These are phyloP conservation scores for Actinostola sp. DNA, from an alignment of 92 coral and sea anemone species.

Conservation along the genomic window DNA sequence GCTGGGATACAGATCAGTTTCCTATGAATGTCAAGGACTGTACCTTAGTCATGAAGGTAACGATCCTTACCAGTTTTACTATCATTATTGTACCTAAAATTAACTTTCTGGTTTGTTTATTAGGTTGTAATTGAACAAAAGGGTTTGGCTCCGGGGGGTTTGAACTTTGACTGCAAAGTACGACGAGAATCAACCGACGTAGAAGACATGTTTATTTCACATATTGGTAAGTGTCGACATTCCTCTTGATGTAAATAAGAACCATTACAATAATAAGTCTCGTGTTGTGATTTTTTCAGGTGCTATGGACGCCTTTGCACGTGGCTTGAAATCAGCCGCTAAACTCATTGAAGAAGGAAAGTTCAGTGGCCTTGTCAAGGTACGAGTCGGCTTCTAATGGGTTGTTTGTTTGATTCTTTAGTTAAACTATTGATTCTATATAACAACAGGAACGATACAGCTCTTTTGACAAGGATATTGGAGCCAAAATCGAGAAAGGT, in stretches of 20 bases:
- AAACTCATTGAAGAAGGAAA: slow-evolving; percentile 70
- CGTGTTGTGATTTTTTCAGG: slow-evolving; percentile 33
- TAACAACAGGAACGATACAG: slow-evolving; percentile 69
- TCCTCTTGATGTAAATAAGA: too few relatives aligned
- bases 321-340: slow-evolving; percentile 81
- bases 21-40: slow-evolving; percentile 90
- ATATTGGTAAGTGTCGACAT: slow-evolving; percentile 76
- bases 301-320: slow-evolving; percentile 89
- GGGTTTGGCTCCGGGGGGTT: slow-evolving; percentile 83
- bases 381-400: slow-evolving; percentile 22
- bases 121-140: slow-evolving; percentile 81
- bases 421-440: not conserved
- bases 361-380: slow-evolving; percentile 62
- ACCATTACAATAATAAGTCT: too few relatives aligned
- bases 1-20: slow-evolving; percentile 94
- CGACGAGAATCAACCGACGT: slow-evolving; percentile 87
- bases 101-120: not conserved
- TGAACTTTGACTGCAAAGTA: slow-evolving; percentile 90
- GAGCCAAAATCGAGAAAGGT: slow-evolving; percentile 85
- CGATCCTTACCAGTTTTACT: not conserved
- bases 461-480: slow-evolving; percentile 75
- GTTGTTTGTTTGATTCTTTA: too few relatives aligned
- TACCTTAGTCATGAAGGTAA: slow-evolving; percentile 85
- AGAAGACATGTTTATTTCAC: slow-evolving; percentile 85
- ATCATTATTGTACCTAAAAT: not conserved